Evolutionary conservation across 2,888 invertebrate species (phyloP), one percentile per base, ranked within the genome.

Genomic region (Choristoneura rosaceana): DNA sequence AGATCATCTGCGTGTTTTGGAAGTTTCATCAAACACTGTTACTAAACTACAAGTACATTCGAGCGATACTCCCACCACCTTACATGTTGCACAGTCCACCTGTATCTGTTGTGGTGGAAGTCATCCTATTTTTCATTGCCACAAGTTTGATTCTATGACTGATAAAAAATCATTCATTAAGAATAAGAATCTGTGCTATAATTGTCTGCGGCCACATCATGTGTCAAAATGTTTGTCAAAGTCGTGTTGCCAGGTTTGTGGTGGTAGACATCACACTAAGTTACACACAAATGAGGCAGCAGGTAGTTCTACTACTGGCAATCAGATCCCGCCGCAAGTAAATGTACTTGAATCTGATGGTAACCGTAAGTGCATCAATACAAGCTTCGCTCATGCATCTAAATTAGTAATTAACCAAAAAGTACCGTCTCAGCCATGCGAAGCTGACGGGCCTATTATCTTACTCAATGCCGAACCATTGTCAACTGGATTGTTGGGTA

Each of bases 1-100:
- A 12, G 15, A 17, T 63, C 62, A 63, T 63, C 45, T 63, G 12
- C 43, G 62, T 12, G 62, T 63, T 4, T 33, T 63, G 47, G 62
- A 50, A 14, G 45, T 45, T 14, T 45, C 45, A 3, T 14, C 50
- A 50, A 15, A 15, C 12, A 61, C 61, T 25, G 17, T 43, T 0
- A 15, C 2, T 50, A n/a, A 50, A 63, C 25, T 3, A 14, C 17
- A 9, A 3, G 34, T 34, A 34, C 34, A 34, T 17, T n/a, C 9
- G 43, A 61, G 9, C n/a, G 41, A 43, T 45, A 4, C 45, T 9
- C 45, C 14, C 17, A 17, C 15, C 10, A 17, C 12, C 41, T 15
- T 41, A 9, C 34, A 59, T 12, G 14, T 17, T 5, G 15, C n/a
- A 4, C 14, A 59, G 38, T 12, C 3, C 59, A 43, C 61, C 43